Evolutionary conservation across 1,140 invertebrate genomes (phyloP).

Genomic region (Leptestheria dahalacensis): DNA sequence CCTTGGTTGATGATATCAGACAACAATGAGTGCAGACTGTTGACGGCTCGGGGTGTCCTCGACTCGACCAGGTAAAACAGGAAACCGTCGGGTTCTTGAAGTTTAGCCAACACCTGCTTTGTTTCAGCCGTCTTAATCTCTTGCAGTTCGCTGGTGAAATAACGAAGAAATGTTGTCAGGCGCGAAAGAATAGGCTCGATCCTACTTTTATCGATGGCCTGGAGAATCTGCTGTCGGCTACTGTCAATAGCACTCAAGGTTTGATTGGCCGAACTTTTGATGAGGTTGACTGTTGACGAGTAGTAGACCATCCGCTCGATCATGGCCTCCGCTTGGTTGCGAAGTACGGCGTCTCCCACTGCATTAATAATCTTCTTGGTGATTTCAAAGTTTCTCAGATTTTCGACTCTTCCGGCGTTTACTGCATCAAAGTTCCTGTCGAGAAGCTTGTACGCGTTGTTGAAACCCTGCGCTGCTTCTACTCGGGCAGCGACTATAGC

Average conservation of each 20-base stretch:
- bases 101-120: background rate
- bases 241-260: background rate
- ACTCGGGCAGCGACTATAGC: background rate
- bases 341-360: background rate
- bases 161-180: background rate
- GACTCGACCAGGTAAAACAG: background rate
- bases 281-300: background rate
- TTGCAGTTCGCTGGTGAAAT: background rate
- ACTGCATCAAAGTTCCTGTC: background rate
- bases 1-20: background rate
- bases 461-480: background rate
- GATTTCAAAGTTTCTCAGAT: background rate
- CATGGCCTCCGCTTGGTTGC: background rate
- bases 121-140: background rate
- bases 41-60: background rate
- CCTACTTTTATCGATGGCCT: background rate
- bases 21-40: background rate
- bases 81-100: background rate
- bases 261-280: background rate
- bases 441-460: background rate
- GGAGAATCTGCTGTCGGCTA: background rate
- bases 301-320: background rate
- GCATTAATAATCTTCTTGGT: background rate
- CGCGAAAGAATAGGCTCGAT: background rate
- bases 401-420: background rate